Evolutionary conservation across 2,797 vertebrate species (phyloP).

Genomic region (Parambassis ranga): DNA sequence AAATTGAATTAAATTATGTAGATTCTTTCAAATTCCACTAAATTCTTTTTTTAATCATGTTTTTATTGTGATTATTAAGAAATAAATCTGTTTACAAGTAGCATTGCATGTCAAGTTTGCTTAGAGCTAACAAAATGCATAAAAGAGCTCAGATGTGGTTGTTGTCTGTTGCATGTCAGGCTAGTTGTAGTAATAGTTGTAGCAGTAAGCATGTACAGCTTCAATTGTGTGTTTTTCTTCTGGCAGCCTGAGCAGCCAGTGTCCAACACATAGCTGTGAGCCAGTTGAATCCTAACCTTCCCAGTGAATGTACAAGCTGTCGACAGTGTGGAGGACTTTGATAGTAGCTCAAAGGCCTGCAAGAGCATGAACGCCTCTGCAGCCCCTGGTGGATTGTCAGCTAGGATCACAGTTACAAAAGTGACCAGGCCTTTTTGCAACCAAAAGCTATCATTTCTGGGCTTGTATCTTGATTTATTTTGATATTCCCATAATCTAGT

Average conservation of each 20-base stretch:
- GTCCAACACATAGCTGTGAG: conserved; percentile 1
- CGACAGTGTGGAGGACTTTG: conserved; percentile 1
- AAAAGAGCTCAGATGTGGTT: too few species aligned
- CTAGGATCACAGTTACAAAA: conserved; percentile 22
- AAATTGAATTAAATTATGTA: too few species aligned
- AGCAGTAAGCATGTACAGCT: too few species aligned
- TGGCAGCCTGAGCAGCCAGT: background rate
- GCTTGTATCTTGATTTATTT: background rate
- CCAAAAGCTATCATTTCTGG: background rate
- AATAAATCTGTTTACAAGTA: too few species aligned
- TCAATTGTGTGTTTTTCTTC: too few species aligned
- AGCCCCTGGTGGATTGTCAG: conserved; percentile 29
- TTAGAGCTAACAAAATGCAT: too few species aligned
- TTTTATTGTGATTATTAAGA: too few species aligned
- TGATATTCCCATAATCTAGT: background rate
- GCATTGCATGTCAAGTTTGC: too few species aligned
- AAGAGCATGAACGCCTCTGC: background rate
- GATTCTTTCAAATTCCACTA: too few species aligned
- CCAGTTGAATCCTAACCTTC: conserved; percentile 19
- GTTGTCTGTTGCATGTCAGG: too few species aligned
- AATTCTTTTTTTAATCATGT: too few species aligned
- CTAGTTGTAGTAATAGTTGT: too few species aligned
- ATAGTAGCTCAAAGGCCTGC: conserved; percentile 1
- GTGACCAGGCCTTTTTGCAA: conserved; percentile 4
- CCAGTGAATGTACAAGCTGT: conserved; percentile 20